Percentiles rank a stretch among this genome's conserved stretches.
These are phyloP conservation scores for Pollimyrus isidori DNA, from an alignment of 2,113 vertebrate genomes.

Conservation along the genomic window DNA sequence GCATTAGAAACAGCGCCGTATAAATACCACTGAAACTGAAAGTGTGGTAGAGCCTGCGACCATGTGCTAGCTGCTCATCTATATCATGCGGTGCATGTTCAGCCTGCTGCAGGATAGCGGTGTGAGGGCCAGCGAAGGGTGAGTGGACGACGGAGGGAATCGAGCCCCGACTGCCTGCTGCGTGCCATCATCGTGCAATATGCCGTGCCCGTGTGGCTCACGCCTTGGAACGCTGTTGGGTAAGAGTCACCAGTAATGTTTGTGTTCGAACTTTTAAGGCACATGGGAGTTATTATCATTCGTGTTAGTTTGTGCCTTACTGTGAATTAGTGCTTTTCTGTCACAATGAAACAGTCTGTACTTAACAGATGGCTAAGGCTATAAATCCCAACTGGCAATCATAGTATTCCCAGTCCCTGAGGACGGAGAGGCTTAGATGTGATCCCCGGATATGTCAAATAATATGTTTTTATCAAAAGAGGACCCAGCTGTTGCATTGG, in stretches of 20 bases:
- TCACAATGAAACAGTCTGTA: not conserved
- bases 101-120: not conserved
- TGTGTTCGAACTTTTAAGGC: not conserved
- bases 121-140: not conserved
- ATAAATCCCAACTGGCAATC: not conserved
- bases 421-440: not conserved
- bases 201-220: not conserved
- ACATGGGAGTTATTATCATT: not conserved
- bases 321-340: not conserved
- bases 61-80: not conserved
- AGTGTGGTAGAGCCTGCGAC: not conserved
- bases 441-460: not conserved
- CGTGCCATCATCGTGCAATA: not conserved
- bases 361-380: not conserved
- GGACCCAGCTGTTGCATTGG: not conserved
- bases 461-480: not conserved
- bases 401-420: not conserved
- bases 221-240: not conserved
- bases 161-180: not conserved
- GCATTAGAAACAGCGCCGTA: not conserved
- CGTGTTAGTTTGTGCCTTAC: not conserved
- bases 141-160: not conserved
- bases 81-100: not conserved
- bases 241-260: not conserved
- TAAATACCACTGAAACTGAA: not conserved